Base-by-base conservation (phyloP, 2,888 invertebrate genomes). In the Chalcis sispes region DNA sequence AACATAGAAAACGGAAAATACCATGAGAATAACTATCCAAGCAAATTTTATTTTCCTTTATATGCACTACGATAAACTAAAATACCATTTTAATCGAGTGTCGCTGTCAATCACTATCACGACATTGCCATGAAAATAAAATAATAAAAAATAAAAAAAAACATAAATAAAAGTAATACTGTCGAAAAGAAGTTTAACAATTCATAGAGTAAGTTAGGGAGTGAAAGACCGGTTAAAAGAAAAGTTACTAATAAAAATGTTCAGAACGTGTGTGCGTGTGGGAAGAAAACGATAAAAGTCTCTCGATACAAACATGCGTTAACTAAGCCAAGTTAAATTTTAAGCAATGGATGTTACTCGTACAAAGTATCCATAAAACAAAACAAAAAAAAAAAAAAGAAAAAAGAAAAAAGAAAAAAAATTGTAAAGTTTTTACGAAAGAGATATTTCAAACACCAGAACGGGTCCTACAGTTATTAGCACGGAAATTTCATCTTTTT, bases 341-440 rank as follows among this genome's bases (percentile, higher is more conserved):
- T 84, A 85, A 86, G 85, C 82, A 85, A 87, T 87, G 84, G 84
- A 87, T 86, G 85, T 87, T 87, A 83, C 81, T 85, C 86, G 85
- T 87, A 86, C 85, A 85, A 87, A 87, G 79, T 83, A 83, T 82
- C 75, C 78, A 80, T 42, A 54, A 62, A n/a, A n/a, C n/a, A n/a
- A n/a, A n/a, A n/a, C n/a, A n/a, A n/a, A n/a, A n/a, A n/a, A n/a
- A n/a, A n/a, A n/a, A n/a, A n/a, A n/a, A n/a, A n/a, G n/a, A n/a
- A n/a, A n/a, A n/a, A n/a, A n/a, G n/a, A n/a, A n/a, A n/a, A n/a
- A n/a, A n/a, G n/a, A n/a, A n/a, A n/a, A n/a, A n/a, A 81, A 83
- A 81, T 82, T 86, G 85, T 85, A 86, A 85, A 85, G 86, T 87
- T 87, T 87, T 83, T 85, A 84, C 84, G 83, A 81, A 82, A 84